These are phyloP conservation scores for Scortum barcoo DNA, from an alignment of 2,113 vertebrate species.

Conservation along the genomic window DNA sequence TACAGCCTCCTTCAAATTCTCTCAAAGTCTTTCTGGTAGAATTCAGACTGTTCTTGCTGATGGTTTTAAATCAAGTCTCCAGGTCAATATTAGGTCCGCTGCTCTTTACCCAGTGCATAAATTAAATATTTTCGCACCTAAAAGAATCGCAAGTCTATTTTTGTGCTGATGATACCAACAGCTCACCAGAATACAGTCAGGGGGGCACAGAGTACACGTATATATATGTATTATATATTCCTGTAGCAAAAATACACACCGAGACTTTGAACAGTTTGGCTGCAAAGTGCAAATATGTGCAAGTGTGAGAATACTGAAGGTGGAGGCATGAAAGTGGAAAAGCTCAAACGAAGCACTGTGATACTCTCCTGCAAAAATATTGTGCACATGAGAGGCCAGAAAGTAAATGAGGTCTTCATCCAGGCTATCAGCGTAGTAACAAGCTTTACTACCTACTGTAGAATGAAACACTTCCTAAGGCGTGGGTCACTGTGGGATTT, in stretches of 20 bases:
- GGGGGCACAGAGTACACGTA: no score
- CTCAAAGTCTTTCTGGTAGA: no score
- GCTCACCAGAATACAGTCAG: not conserved
- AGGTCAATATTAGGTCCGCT: not conserved
- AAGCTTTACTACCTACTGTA: not conserved
- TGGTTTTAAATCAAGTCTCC: not conserved
- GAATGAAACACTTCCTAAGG: not conserved
- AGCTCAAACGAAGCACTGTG: not conserved
- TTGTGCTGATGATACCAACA: not conserved
- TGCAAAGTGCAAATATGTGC: not conserved
- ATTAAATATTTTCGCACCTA: not conserved
- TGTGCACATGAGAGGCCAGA: not conserved
- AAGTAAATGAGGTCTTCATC: slow-evolving; percentile 14
- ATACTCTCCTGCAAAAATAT: not conserved
- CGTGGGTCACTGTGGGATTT: slow-evolving; percentile 6
- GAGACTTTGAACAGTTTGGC: not conserved
- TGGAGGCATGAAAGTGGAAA: not conserved
- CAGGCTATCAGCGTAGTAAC: not conserved
- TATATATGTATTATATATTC: no score
- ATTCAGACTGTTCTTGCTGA: not conserved
- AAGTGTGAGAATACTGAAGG: not conserved
- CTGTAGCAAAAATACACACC: not conserved
- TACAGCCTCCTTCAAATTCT: not conserved
- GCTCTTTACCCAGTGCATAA: not conserved
- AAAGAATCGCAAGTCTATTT: not conserved